Evolutionary conservation across 2,113 vertebrate species (phyloP).

Genomic region (Desmodus rotundus): DNA sequence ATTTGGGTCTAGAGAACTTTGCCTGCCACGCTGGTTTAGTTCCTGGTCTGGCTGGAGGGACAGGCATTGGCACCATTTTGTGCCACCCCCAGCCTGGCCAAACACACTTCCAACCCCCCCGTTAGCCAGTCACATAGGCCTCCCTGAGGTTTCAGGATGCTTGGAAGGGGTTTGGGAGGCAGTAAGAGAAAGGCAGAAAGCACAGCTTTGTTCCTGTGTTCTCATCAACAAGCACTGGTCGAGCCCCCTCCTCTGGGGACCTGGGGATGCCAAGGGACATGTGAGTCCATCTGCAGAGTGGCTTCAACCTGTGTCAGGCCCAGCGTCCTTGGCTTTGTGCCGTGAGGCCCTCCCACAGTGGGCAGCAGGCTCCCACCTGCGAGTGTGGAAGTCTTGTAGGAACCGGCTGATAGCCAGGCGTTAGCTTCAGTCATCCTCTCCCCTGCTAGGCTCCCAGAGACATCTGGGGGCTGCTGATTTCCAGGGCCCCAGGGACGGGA

Average conservation of each 20-base stretch:
- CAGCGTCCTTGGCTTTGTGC: neutral
- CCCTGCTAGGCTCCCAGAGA: neutral
- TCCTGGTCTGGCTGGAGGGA: neutral
- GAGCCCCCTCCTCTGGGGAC: neutral
- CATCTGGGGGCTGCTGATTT: neutral
- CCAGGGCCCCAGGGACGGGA: neutral
- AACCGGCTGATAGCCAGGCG: neutral
- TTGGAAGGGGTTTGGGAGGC: neutral
- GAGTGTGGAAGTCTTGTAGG: neutral
- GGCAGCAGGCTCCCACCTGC: neutral
- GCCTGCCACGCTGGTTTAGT: neutral
- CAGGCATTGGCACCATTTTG: neutral
- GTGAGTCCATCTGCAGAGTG: neutral
- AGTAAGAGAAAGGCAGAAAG: neutral
- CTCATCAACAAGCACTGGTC: neutral
- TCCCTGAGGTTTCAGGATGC: neutral
- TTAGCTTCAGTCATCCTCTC: neutral
- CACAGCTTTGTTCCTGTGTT: neutral
- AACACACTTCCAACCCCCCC: neutral
- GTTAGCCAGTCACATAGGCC: neutral
- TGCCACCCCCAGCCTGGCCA: neutral
- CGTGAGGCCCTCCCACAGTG: accelerated
- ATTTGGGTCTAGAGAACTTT: neutral
- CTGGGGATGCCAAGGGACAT: neutral
- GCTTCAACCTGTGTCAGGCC: neutral